Evolutionary conservation across 92 coral and sea anemone genomes (phyloP).

Genomic region (Epizoanthus rinbou): DNA sequence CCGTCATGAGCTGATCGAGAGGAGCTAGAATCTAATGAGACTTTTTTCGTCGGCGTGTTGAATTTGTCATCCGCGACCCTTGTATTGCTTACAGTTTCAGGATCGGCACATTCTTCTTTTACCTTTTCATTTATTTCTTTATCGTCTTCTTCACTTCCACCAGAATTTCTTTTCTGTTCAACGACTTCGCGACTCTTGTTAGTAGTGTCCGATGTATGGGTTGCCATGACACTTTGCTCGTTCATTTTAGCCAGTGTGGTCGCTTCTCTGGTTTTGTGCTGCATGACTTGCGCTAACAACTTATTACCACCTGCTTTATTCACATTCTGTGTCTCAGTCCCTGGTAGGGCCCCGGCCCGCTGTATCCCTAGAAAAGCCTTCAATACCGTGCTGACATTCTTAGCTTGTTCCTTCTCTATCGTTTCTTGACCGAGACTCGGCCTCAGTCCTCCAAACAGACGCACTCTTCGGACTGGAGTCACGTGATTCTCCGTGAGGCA

Average conservation of each 20-base stretch:
- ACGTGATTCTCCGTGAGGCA: slow-evolving; percentile 75
- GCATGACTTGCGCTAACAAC: slow-evolving; percentile 9
- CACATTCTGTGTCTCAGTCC: slow-evolving; percentile 6
- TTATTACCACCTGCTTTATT: background rate
- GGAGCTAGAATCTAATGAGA: background rate
- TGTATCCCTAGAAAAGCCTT: slow-evolving; percentile 47
- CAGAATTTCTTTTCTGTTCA: too few species aligned
- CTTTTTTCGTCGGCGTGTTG: background rate
- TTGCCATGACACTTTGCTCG: background rate
- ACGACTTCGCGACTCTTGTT: background rate
- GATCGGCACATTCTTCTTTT: background rate
- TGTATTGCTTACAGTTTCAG: too few species aligned
- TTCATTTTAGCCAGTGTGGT: slow-evolving; percentile 4
- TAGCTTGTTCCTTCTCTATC: slow-evolving; percentile 67
- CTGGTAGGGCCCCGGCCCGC: slow-evolving; percentile 12
- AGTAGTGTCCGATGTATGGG: background rate
- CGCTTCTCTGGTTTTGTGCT: slow-evolving; percentile 10
- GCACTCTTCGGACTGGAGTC: slow-evolving; percentile 59
- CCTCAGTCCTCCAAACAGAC: slow-evolving; percentile 81
- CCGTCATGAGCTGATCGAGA: background rate
- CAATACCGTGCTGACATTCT: slow-evolving; percentile 59
- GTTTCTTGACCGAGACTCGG: slow-evolving; percentile 72
- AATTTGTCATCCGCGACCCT: background rate
- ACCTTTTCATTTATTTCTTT: background rate
- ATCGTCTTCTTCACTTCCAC: slow-evolving; percentile 7